These are phyloP conservation scores for Lepidothrix coronata DNA, from an alignment of 2,113 vertebrate species.

Conservation along the genomic window DNA sequence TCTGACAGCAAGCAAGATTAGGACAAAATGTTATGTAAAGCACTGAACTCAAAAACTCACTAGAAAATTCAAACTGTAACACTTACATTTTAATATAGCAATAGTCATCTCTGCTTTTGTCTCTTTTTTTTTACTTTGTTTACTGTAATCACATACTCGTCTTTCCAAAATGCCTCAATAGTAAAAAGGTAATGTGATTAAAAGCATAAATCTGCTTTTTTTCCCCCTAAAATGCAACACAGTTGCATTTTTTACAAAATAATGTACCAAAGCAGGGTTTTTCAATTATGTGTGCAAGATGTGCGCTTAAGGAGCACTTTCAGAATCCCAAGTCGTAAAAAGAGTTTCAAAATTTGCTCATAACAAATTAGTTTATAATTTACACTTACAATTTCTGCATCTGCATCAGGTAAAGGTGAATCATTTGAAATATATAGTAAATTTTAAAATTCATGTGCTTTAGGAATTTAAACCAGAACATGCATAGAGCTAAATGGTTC, in stretches of 20 bases:
- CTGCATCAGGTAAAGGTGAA: slow-evolving; percentile 9
- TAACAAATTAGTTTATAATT: not conserved
- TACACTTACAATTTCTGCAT: not conserved
- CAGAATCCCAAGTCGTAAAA: not conserved
- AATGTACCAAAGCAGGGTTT: not conserved
- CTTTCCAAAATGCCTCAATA: slow-evolving; percentile 37
- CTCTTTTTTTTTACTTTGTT: slow-evolving; percentile 39
- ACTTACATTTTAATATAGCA: slow-evolving; percentile 75
- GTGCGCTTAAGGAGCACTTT: not conserved
- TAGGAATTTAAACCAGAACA: slow-evolving; percentile 18
- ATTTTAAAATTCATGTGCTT: slow-evolving; percentile 41
- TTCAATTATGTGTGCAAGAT: not conserved
- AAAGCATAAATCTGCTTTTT: not conserved
- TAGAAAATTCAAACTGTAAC: slow-evolving; percentile 76
- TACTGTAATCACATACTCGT: not conserved
- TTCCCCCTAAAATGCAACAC: slow-evolving; percentile 1
- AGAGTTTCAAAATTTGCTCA: not conserved
- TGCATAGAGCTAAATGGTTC: slow-evolving; percentile 9
- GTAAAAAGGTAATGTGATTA: slow-evolving; percentile 25
- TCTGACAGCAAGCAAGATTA: slow-evolving; percentile 85
- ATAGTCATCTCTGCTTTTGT: slow-evolving; percentile 63
- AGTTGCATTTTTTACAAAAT: not conserved
- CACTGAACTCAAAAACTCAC: slow-evolving; percentile 77
- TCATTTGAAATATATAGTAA: slow-evolving; percentile 27
- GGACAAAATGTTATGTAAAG: slow-evolving; percentile 87